phyloP scores from a whole-genome alignment of 2,113 vertebrate genomes.

The Anoura caudifer region DNA sequence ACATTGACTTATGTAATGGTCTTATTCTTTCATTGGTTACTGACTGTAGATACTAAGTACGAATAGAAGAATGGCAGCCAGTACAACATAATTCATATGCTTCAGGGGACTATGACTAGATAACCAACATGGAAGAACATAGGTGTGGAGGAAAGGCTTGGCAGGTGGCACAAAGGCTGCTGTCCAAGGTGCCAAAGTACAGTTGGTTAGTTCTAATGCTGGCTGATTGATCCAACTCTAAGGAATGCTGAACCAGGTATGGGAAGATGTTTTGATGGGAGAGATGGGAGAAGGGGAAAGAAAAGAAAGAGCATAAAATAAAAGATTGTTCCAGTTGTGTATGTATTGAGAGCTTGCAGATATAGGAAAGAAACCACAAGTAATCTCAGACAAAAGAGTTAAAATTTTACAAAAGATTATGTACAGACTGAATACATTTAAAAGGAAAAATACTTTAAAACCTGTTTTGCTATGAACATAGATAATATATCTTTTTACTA shows the following conservation, averaged over 20 bases:
- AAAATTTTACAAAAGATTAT: constrained; percentile 83
- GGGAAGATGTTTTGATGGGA: neutral
- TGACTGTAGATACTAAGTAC: neutral
- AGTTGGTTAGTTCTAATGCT: neutral
- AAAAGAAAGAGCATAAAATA: neutral
- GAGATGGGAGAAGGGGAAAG: neutral
- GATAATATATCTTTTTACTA: constrained; percentile 83
- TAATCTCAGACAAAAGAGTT: neutral
- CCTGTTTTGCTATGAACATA: constrained; percentile 75
- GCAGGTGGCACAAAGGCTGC: neutral
- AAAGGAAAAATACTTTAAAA: constrained; percentile 84
- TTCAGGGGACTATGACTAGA: neutral
- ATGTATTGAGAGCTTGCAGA: neutral
- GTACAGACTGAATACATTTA: constrained; percentile 80
- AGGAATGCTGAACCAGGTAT: neutral
- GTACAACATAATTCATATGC: neutral
- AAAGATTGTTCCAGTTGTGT: neutral
- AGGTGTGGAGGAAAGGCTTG: neutral
- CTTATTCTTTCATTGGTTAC: neutral
- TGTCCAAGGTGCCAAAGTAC: constrained; percentile 3
- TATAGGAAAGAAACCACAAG: neutral
- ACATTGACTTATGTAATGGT: neutral
- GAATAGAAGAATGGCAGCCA: neutral
- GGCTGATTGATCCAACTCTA: neutral
- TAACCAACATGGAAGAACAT: neutral